Percentiles rank a stretch among this genome's conserved stretches.
Conservation (phyloP, 2,888 invertebrate genomes). For the Brenthis daphne region DNA sequence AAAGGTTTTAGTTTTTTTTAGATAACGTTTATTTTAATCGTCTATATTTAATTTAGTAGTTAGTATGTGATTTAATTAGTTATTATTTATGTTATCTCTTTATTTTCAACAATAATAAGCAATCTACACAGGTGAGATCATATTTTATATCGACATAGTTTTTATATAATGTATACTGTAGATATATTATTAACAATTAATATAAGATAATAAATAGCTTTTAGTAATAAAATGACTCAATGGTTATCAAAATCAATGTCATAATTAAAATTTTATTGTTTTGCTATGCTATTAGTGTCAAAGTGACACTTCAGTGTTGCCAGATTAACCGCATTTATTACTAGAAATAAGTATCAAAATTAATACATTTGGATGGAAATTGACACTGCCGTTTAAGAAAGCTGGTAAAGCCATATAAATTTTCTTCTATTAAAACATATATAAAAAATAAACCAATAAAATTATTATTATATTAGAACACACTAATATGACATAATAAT, state of each 20-base stretch:
- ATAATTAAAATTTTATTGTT: neutral
- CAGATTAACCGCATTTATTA: constrained; percentile 24
- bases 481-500: no score
- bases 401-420: neutral
- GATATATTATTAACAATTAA: constrained; percentile 1
- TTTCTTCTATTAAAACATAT: no score
- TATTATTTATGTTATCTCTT: neutral
- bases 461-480: no score
- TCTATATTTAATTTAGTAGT: neutral
- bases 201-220: constrained; percentile 1
- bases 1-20: no score
- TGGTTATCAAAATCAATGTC: neutral
- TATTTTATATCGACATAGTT: constrained; percentile 19
- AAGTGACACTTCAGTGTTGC: constrained; percentile 19
- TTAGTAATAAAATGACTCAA: neutral
- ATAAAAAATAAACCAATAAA: no score
- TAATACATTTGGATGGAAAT: constrained; percentile 5
- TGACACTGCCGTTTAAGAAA: constrained; percentile 15
- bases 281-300: constrained; percentile 1
- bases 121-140: constrained; percentile 13
- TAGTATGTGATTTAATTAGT: neutral
- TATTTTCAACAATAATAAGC: neutral
- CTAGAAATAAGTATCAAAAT: constrained; percentile 17
- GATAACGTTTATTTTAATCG: no score
- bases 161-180: constrained; percentile 33